Base-by-base conservation (phyloP, 2,888 invertebrate genomes). In the Serripes groenlandicus region DNA sequence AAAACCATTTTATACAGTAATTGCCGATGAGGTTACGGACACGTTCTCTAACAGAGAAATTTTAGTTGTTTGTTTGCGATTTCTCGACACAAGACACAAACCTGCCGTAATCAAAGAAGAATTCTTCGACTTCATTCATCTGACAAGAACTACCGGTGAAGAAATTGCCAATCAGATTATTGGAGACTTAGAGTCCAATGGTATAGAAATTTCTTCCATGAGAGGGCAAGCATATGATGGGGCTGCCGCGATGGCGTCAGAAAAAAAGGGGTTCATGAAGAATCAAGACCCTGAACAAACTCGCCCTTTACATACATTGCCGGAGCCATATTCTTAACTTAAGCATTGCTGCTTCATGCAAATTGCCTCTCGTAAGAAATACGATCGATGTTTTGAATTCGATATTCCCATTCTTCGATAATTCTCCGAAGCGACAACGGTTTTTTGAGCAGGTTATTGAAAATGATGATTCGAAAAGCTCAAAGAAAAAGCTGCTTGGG, bases 151-250 rank as follows among this genome's bases (percentile, higher is more conserved):
- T 15, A 35, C 66, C 11, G 37, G 34, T 30, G 66, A 58, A n/a
- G 11, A 26, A 62, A 21, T 62, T 23, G 62, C 62, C 11, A 62
- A 62, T 3, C 15, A 9, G 28, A n/a, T 66, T n/a, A 26, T 37
- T n/a, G 66, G 35, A 35, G 18, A 15, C 35, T 26, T 66, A n/a
- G 32, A 34, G 35, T 21, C 66, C 15, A 66, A 66, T 35, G 35
- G 15, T 21, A 30, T 35, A n/a, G 15, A 26, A 28, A 56, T 77
- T 1, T 62, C 23, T 54, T 70, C 74, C 37, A 69, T 69, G 28
- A 79, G 81, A 62, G 85, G 77, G 15, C 85, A 83, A 52, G 75
- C 76, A 30, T 83, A 83, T 74, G 85, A 85, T 66, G 81, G 81
- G 5, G 79, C 77, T n/a, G 78, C 77, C 32, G 72, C 71, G 9